These are phyloP conservation scores for Leptopilina myrica DNA, from an alignment of 2,888 invertebrate species.

Conservation along the genomic window DNA sequence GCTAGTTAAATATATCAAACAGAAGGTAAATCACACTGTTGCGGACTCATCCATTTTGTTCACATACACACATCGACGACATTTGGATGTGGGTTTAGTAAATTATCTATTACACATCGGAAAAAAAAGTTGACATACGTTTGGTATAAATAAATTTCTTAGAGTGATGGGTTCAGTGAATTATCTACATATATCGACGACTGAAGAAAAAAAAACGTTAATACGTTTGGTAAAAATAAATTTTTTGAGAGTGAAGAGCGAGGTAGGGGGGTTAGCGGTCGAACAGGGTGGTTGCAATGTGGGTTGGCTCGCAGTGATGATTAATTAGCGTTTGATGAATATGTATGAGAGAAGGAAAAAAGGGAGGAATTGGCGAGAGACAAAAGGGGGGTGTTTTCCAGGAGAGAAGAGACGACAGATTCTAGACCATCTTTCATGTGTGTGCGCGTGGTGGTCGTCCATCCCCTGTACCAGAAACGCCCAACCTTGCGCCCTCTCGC, in stretches of 20 bases:
- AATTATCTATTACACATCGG: too few species aligned
- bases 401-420: slow-evolving; percentile 46
- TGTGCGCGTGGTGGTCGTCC: neutral
- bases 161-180: too few species aligned
- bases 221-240: neutral
- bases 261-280: slow-evolving; percentile 37
- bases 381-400: slow-evolving; percentile 41
- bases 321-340: slow-evolving; percentile 77
- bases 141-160: too few species aligned
- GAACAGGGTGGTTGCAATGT: slow-evolving; percentile 54
- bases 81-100: neutral
- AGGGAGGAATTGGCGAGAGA: slow-evolving; percentile 48
- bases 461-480: slow-evolving; percentile 49
- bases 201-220: neutral
- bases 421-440: slow-evolving; percentile 34
- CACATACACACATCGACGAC: too few species aligned
- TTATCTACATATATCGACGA: slow-evolving; percentile 6
- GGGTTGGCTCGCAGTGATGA: slow-evolving; percentile 67
- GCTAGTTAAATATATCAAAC: too few species aligned
- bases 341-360: slow-evolving; percentile 72
- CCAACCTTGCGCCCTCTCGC: slow-evolving; percentile 47
- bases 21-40: too few species aligned
- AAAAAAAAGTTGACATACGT: too few species aligned
- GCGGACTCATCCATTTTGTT: too few species aligned
- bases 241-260: too few species aligned